Evolutionary conservation across 2,113 vertebrate genomes (phyloP), one percentile per base, ranked within the genome.

Genomic region (Menidia beryllina): DNA sequence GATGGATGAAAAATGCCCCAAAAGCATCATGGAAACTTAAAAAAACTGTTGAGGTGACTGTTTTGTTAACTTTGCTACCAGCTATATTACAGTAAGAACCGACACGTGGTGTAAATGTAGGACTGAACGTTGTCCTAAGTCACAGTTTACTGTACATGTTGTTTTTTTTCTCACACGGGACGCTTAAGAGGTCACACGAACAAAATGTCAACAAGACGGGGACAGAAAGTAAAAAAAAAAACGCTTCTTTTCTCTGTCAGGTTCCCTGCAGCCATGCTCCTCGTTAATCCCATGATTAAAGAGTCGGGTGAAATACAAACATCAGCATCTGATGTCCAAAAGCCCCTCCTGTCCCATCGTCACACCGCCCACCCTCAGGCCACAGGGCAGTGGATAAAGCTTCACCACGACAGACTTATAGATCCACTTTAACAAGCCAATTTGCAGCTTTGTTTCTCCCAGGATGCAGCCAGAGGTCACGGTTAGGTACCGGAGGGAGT

Each of bases 401-500:
- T 85, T 77, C 43, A 20, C 72, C 68, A 24, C 53, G 61, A 64
- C 67, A 67, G 43, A 65, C 71, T 70, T 52, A 45, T 68, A 50
- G 59, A 59, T 83, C 83, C 80, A 82, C 83, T 83, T 58, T 45
- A 60, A 69, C 36, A 51, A 68, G 64, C 77, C 49, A 68, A 58
- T 60, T 23, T 3, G 66, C 51, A 54, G 56, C 66, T 60, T 51
- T 26, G 1, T 60, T 68, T 70, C 50, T 65, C 72, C 53, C 62
- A 17, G 27, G 19, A 17, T 48, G 34, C 23, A 50, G 52, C 38
- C 1, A 7, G 5, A 43, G 49, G 30, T 58, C 53, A 13, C 36
- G 7, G 50, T 86, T 89, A 92, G 20, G 91, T 91, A 56, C 86
- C 91, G 3, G 77, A 84, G 65, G 55, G 91, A 13, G 88, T 88